Conservation (phyloP, 2,888 invertebrate genomes). For the Agrilus cyanescens region DNA sequence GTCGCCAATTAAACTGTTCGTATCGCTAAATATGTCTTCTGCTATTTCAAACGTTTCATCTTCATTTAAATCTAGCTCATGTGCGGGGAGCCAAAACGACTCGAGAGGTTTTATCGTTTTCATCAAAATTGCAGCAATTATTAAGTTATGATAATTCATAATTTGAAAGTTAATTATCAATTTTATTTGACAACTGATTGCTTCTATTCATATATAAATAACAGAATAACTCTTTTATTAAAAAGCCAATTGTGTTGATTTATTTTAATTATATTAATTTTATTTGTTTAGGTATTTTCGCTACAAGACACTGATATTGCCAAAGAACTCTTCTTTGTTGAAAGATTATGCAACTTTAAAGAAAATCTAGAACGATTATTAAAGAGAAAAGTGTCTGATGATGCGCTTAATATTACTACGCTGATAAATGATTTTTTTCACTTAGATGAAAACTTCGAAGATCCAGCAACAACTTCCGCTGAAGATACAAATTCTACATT, state of each 20-base stretch:
- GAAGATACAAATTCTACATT: conserved; percentile 3
- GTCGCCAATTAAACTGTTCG: conserved; percentile 30
- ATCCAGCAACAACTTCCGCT: conserved; percentile 21
- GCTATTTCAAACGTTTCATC: conserved; percentile 31
- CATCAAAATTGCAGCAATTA: no score
- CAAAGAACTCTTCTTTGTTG: conserved; percentile 56
- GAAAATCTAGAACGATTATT: conserved; percentile 13
- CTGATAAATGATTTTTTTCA: conserved; percentile 30
- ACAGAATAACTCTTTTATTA: no score
- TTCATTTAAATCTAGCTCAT: conserved; percentile 28
- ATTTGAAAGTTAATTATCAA: no score
- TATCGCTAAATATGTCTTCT: conserved; percentile 28
- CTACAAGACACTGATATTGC: conserved; percentile 51
- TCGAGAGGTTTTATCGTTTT: no score
- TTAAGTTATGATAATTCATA: no score
- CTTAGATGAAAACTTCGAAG: conserved; percentile 24
- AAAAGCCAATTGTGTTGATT: no score
- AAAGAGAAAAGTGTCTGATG: conserved; percentile 7
- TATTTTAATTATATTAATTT: not conserved
- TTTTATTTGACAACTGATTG: no score
- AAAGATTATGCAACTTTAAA: conserved; percentile 43
- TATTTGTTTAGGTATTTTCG: conserved; percentile 51
- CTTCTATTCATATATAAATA: no score
- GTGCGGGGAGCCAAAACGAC: conserved; percentile 30
- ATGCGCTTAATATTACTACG: not conserved